Conservation (phyloP, 2,888 invertebrate species). For the Petrolisthes cinctipes region DNA sequence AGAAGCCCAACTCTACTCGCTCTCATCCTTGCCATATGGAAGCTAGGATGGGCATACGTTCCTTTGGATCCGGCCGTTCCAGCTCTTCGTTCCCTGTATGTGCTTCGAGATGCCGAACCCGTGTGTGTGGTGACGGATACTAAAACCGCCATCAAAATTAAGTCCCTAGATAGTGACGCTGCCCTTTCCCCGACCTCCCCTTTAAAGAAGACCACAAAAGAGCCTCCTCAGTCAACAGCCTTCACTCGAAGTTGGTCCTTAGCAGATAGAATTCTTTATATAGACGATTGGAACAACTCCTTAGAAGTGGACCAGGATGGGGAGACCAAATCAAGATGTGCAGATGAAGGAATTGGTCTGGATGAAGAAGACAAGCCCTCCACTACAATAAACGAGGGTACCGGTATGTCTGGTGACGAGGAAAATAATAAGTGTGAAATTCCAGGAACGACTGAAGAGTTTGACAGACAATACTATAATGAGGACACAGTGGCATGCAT, state of each 20-base stretch:
- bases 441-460: not conserved
- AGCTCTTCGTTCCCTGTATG: slow-evolving; percentile 41
- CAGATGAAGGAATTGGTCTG: not conserved
- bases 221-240: not conserved
- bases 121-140: slow-evolving; percentile 40
- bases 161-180: slow-evolving; percentile 38
- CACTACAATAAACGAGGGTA: not conserved
- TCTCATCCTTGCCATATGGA: slow-evolving; percentile 57
- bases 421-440: not conserved
- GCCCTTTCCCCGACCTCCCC: slow-evolving; percentile 1
- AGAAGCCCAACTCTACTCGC: slow-evolving; percentile 49
- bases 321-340: not conserved
- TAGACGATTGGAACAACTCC: slow-evolving; percentile 29
- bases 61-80: slow-evolving; percentile 55
- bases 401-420: not conserved
- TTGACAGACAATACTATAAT: not conserved
- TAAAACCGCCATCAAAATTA: slow-evolving; percentile 41
- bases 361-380: not conserved
- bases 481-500: slow-evolving; percentile 74
- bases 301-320: not conserved
- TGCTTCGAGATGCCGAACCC: slow-evolving; percentile 49
- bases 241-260: not conserved
- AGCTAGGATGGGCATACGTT: slow-evolving; percentile 54
- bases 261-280: slow-evolving; percentile 36
- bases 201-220: not conserved